Evolutionary conservation across 1,140 invertebrate genomes (phyloP).

Genomic region (Pogonognathellus flavescens): DNA sequence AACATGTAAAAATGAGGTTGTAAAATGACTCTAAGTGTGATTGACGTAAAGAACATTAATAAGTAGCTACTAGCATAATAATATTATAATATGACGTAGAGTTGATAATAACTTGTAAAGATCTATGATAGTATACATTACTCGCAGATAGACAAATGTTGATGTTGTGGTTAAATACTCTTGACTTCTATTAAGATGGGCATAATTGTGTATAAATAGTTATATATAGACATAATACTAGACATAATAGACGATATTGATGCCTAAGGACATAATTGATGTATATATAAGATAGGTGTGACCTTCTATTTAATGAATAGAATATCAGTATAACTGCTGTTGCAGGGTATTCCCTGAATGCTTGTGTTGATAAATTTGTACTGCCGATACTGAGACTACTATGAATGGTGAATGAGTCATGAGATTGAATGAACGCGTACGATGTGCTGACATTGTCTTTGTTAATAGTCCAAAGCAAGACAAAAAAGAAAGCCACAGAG

Average conservation of each 20-base stretch:
- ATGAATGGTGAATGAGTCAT: not conserved
- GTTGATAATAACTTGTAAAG: not conserved
- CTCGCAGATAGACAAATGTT: not conserved
- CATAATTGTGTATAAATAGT: not conserved
- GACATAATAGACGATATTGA: too few species aligned
- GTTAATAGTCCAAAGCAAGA: slow-evolving; percentile 30
- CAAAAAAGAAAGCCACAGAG: not conserved
- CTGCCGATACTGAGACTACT: not conserved
- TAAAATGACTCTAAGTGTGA: slow-evolving; percentile 1
- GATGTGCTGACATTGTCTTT: slow-evolving; percentile 8
- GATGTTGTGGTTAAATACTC: slow-evolving; percentile 7
- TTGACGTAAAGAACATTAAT: not conserved
- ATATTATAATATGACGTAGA: not conserved
- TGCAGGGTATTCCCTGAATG: not conserved
- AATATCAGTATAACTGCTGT: too few species aligned
- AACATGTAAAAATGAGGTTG: slow-evolving; percentile 2
- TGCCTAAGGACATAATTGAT: too few species aligned
- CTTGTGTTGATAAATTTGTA: slow-evolving; percentile 12
- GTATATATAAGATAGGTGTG: too few species aligned
- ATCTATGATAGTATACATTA: not conserved
- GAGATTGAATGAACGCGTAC: not conserved
- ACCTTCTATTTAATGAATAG: too few species aligned
- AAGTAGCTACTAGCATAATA: not conserved
- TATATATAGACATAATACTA: too few species aligned
- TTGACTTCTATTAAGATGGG: not conserved